Base-by-base conservation (phyloP, 2,888 invertebrate genomes). In the Drosophila aldrichi region DNA sequence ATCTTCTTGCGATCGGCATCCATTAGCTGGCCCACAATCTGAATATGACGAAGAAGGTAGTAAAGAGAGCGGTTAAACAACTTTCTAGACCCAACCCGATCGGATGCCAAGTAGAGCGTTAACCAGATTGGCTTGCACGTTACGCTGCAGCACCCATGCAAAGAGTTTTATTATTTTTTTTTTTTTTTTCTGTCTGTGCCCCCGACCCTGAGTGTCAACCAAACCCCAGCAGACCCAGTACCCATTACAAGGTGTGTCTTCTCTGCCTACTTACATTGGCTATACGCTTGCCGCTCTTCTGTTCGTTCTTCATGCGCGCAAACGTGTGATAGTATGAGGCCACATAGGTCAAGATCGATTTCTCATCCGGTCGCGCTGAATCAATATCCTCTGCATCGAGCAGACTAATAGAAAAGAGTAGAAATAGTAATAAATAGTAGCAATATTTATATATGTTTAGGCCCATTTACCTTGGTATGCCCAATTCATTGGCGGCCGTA, bases 311-410 rank as follows among this genome's bases (percentile, higher is more conserved):
- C 98, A 99, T 98, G 83, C 98, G 95, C 49, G 99, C 99, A 94
- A 99, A 99, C 65, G 99, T 98, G 94, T 99, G 99, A 93, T 99
- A 99, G 94, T 99, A 99, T 18, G 98, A 98, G 2, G 99, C 99
- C 41, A 99, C 98, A 92, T 99, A 99, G 25, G 99, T 99, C 94
- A 99, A 97, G 92, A 99, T 98, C 38, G 98, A 98, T 93, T 99
- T 99, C 94, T 99, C 99, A 92, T 99, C 99, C 0, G 99, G 99
- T 51, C 97, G 95, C 60, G 94, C 96, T 0, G 97, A 98, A 94
- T 99, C 99, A 79, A 99, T 97, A 93, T 99, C 98, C 94, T 99
- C 99, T 70, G 99, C 98, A 92, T 99, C 99, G 57, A 99, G 94
- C 64, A 99, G 95, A 75, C 96, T 95, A 18, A 38, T 3, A 38